phyloP scores from a whole-genome alignment of 2,113 vertebrate genomes.

The Pipa parva region DNA sequence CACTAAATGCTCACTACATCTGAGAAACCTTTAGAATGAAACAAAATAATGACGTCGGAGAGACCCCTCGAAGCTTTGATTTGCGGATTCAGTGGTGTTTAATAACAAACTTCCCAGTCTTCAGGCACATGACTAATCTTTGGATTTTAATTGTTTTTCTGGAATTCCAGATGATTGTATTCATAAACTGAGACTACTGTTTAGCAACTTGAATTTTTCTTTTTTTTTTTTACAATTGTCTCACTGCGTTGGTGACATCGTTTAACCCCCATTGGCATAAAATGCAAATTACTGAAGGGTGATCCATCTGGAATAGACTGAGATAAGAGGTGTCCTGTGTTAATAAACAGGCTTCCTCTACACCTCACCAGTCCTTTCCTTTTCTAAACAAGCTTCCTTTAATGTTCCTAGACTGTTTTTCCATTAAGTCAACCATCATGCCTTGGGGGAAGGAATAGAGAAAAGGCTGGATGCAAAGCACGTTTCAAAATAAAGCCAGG shows the following conservation, averaged over 20 bases:
- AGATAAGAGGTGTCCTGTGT: constrained; percentile 91
- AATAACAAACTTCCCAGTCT: too few species aligned
- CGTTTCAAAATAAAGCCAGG: constrained; percentile 54
- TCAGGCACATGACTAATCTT: too few species aligned
- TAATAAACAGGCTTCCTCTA: constrained; percentile 90
- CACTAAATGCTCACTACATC: too few species aligned
- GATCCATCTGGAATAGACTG: constrained; percentile 78
- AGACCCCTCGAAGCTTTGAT: too few species aligned
- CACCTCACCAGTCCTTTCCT: constrained; percentile 88
- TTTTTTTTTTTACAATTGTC: too few species aligned
- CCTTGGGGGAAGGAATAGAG: constrained; percentile 56
- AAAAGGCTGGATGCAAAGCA: constrained; percentile 31
- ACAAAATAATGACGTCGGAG: too few species aligned
- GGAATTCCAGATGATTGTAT: too few species aligned
- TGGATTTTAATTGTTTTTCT: too few species aligned
- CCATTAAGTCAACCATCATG: constrained; percentile 79
- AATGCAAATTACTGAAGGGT: constrained; percentile 64
- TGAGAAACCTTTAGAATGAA: too few species aligned
- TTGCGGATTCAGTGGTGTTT: too few species aligned
- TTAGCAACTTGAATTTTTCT: constrained; percentile 41
- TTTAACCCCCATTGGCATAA: constrained; percentile 66
- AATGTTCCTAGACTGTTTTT: constrained; percentile 87
- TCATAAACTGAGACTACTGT: constrained; percentile 47
- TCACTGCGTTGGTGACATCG: constrained; percentile 65
- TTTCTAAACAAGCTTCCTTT: constrained; percentile 91